Conservation (phyloP, 2,888 invertebrate species). For the Tipula helvola region DNA sequence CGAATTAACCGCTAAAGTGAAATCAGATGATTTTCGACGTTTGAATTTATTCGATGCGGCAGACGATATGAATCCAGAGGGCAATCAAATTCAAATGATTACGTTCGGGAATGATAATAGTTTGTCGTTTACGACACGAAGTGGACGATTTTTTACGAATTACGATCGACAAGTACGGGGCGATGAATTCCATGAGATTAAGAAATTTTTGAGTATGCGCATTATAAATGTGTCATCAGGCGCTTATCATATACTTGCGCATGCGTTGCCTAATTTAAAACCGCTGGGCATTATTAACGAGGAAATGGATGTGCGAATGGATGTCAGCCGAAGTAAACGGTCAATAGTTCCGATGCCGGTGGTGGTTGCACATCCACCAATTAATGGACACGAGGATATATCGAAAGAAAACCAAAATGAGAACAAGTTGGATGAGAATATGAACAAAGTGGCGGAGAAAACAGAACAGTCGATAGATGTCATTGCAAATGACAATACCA, state of each 20-base stretch:
- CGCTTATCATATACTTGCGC: constrained; percentile 11
- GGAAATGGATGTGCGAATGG: neutral
- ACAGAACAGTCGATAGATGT: neutral
- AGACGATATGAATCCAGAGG: neutral
- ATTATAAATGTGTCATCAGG: constrained; percentile 12
- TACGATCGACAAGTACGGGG: neutral
- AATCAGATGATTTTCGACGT: neutral
- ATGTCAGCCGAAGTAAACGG: neutral
- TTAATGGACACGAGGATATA: neutral
- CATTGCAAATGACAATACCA: neutral
- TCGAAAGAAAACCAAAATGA: neutral
- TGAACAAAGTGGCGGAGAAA: neutral
- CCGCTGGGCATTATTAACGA: neutral
- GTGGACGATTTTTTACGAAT: constrained; percentile 6
- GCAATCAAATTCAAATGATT: neutral
- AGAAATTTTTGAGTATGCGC: constrained; percentile 12
- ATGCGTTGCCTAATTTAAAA: constrained; percentile 10
- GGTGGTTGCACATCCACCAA: neutral
- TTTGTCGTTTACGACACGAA: neutral
- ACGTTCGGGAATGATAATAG: neutral
- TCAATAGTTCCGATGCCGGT: neutral
- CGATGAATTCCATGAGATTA: neutral
- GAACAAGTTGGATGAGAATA: neutral
- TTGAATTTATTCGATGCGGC: neutral
- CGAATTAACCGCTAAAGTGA: neutral